Base-by-base conservation (phyloP, 2,888 invertebrate genomes). In the Oxyscelio sp. region DNA sequence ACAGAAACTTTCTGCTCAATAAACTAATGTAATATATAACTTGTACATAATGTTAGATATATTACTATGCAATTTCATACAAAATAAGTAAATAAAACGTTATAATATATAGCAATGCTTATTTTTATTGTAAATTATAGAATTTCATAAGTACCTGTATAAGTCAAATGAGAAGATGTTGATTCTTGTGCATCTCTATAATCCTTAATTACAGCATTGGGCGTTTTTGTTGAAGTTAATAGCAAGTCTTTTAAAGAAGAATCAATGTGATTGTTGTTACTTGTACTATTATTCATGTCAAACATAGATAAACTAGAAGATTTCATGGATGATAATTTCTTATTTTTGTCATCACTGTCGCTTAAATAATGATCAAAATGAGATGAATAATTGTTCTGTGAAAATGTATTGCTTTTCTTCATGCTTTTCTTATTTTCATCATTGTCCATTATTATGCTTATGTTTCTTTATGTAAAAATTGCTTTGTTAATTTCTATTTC, bases 231-330 rank as follows among this genome's bases (percentile, higher is more conserved):
- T 43, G 56, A 17, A 68, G 45, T 34, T 15, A 58, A 58, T n/a
- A 21, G 27, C 11, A 74, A 66, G 34, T 90, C 89, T 58, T 88
- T 89, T 11, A 86, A 59, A 4, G 85, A 4, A 56, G 85, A 81
- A 43, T 80, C 68, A 65, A 79, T 80, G 5, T 89, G 88, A 50
- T 82, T 87, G 50, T 90, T 91, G 59, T 90, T 90, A 50, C 89
- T 90, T 17, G 87, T 88, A 27, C 71, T 89, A 22, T 89, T 68
- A 19, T 77, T 80, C 66, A 63, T 81, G 17, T 85, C 80, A 31
- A 74, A 79, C 61, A 54, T 38, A 0, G 79, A 71, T 24, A 77
- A 61, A 74, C 73, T 81, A 4, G 70, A 45, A 19, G 80, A 63
- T 27, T 83, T 71, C 15, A 34, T 58, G n/a, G n/a, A n/a, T 38